Evolutionary conservation across 2,797 vertebrate species (phyloP), one percentile per base, ranked within the genome.

Genomic region (Orestias chungarensis): DNA sequence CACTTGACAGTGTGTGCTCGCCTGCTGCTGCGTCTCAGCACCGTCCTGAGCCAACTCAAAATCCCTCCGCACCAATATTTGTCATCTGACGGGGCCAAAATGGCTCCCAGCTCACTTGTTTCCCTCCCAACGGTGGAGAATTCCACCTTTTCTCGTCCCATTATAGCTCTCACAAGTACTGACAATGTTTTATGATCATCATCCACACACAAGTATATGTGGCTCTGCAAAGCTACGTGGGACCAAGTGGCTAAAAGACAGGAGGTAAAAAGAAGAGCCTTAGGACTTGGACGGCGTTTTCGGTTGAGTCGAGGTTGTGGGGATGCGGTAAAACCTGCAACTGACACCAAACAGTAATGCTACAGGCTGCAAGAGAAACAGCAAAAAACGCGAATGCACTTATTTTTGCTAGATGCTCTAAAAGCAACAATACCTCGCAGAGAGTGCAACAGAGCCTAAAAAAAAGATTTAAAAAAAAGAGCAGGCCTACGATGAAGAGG

Each of bases 321-420:
- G 80, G 84, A 87, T 61, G 23, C 6, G 44, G n/a, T n/a, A 82
- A 89, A 85, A 71, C 68, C 86, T 93, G 94, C 93, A 93, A 76
- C 81, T 50, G 67, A 44, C 23, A 89, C 92, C 93, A 90, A 82
- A 78, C 81, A 80, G 89, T 92, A 91, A 91, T 92, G 88, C 88
- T 90, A 93, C 82, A 88, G 76, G 84, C 85, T 87, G 84, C 74
- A 83, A 79, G 71, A 79, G 81, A 89, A 84, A 81, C 73, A 55
- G 84, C 73, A 76, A 87, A 55, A 86, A 83, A 83, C 15, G 82
- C 80, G 79, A 89, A 77, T 66, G 69, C 86, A 92, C 92, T 89
- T 85, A 91, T 92, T 91, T 93, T 92, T 91, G 80, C 73, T 87
- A 85, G 84, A 88, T 79, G 88, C 89, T 84, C 65, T 83, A 91